Percentiles rank a stretch among this genome's conserved stretches.
Conservation (phyloP, 2,888 invertebrate genomes). For the Brachyptera risi region DNA sequence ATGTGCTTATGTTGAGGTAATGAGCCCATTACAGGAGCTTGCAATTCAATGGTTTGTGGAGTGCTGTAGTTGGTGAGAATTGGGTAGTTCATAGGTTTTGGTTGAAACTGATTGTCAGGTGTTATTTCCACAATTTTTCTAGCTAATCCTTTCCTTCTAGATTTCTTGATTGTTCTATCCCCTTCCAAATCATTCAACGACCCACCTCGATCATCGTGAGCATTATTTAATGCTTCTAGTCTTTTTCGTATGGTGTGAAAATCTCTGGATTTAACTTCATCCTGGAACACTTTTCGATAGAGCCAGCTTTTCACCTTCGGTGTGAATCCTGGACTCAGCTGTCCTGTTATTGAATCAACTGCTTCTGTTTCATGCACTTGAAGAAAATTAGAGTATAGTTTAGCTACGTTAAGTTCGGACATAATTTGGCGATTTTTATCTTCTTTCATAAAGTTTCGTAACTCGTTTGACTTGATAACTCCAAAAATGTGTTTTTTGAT, state of each 20-base stretch:
- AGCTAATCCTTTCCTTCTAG: constrained; percentile 28
- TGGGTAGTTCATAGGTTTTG: constrained; percentile 26
- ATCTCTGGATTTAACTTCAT: constrained; percentile 32
- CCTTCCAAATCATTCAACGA: neutral
- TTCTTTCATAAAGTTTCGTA: constrained; percentile 34
- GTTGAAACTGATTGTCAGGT: constrained; percentile 19
- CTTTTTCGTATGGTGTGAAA: constrained; percentile 25
- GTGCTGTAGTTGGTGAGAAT: constrained; percentile 22
- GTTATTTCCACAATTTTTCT: constrained; percentile 25
- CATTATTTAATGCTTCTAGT: constrained; percentile 23
- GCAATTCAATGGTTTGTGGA: constrained; percentile 26
- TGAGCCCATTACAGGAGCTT: neutral
- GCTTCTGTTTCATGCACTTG: constrained; percentile 35
- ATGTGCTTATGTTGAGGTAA: constrained; percentile 1
- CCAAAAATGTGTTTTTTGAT: constrained; percentile 51
- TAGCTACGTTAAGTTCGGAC: constrained; percentile 35
- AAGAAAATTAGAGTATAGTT: constrained; percentile 35
- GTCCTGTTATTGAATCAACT: constrained; percentile 29
- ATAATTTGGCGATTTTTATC: constrained; percentile 35
- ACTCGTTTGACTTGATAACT: constrained; percentile 33
- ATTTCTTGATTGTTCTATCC: constrained; percentile 21
- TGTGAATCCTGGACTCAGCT: constrained; percentile 25
- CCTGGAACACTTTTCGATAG: constrained; percentile 37
- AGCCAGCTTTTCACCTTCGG: constrained; percentile 37
- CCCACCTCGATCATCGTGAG: constrained; percentile 13